Percentiles rank a stretch among this genome's conserved stretches.
phyloP scores from a whole-genome alignment of 2,113 vertebrate species.

The Hyaena hyaena region DNA sequence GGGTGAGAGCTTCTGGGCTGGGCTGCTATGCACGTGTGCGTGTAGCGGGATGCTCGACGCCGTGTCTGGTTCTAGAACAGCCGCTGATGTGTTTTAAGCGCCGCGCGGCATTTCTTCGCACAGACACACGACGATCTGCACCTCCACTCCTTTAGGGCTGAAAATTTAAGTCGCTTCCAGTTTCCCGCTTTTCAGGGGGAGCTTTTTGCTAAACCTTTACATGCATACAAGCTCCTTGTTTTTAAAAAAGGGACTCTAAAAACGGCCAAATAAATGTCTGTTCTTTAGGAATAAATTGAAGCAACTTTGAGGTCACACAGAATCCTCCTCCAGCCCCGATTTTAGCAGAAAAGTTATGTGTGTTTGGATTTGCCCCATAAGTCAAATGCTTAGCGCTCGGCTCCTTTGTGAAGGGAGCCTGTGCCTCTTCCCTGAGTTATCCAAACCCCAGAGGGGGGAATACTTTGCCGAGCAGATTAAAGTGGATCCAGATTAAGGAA shows the following conservation, averaged over 20 bases:
- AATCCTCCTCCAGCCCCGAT: neutral
- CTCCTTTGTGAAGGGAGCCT: fast-evolving
- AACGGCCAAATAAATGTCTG: neutral
- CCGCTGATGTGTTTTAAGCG: too few species aligned
- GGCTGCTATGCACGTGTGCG: neutral
- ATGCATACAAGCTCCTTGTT: fast-evolving
- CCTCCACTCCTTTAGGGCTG: fast-evolving
- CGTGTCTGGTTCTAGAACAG: neutral
- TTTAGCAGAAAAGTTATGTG: neutral
- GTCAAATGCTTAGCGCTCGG: neutral
- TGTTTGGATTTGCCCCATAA: neutral
- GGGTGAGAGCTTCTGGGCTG: neutral
- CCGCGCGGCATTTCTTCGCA: fast-evolving
- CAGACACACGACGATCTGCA: fast-evolving
- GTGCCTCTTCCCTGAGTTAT: neutral
- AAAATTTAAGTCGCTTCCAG: too few species aligned
- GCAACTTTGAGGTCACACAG: neutral
- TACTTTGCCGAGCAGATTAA: neutral
- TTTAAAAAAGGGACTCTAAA: neutral
- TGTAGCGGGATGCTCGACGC: fast-evolving
- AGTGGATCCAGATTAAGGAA: neutral
- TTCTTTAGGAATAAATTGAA: neutral
- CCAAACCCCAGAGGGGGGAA: constrained; percentile 5
- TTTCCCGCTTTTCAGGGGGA: neutral
- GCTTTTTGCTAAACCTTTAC: neutral